These are phyloP conservation scores for Brotula barbata DNA, from an alignment of 2,797 vertebrate species.

Conservation along the genomic window DNA sequence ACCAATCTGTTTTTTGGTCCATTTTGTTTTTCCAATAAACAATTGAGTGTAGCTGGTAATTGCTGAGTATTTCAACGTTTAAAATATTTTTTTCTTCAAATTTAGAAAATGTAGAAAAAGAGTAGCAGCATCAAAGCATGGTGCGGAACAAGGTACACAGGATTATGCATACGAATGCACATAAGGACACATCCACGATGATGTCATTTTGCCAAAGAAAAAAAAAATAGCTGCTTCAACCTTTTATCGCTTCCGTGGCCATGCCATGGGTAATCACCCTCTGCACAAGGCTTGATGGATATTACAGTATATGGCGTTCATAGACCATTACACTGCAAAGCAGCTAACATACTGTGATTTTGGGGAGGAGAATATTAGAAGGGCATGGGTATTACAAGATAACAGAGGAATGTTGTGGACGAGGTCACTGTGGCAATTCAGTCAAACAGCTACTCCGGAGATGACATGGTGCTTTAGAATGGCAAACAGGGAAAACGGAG, in stretches of 20 bases:
- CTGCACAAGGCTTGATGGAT: slow-evolving; percentile 33
- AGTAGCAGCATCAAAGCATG: too few relatives aligned
- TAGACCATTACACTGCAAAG: slow-evolving; percentile 16
- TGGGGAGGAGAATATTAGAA: slow-evolving; percentile 26
- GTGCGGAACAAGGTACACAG: too few relatives aligned
- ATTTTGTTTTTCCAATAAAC: too few relatives aligned
- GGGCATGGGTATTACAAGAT: slow-evolving; percentile 26
- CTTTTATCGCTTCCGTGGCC: slow-evolving; percentile 6
- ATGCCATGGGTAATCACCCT: slow-evolving; percentile 45
- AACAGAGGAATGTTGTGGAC: neutral
- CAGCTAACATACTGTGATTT: slow-evolving; percentile 15
- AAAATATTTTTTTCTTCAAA: too few relatives aligned
- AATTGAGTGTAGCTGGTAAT: too few relatives aligned
- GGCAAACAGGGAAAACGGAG: neutral
- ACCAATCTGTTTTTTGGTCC: too few relatives aligned
- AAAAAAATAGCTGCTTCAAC: slow-evolving; percentile 43
- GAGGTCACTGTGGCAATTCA: neutral
- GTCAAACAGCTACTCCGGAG: neutral
- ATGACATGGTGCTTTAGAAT: neutral
- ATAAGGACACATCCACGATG: too few relatives aligned
- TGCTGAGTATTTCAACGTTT: too few relatives aligned
- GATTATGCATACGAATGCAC: too few relatives aligned
- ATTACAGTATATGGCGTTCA: slow-evolving; percentile 53
- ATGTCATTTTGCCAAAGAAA: too few relatives aligned
- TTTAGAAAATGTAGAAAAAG: too few relatives aligned